A percentile compares a stretch with the other conserved stretches of the same genome.
These are phyloP conservation scores for Cyprinella venusta DNA, from an alignment of 2,797 vertebrate genomes.

Conservation along the genomic window DNA sequence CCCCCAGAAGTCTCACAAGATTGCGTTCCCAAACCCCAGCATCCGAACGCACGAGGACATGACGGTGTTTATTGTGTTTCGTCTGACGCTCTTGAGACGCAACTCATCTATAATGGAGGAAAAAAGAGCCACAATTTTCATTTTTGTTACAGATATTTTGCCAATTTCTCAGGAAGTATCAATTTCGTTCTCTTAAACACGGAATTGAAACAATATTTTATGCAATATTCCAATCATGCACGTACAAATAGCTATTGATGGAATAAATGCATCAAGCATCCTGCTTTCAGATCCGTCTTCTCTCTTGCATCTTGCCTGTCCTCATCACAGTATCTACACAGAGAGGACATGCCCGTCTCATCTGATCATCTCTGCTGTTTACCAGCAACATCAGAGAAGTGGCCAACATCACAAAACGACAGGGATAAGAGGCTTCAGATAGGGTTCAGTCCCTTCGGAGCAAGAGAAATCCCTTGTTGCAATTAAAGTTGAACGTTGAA, in stretches of 20 bases:
- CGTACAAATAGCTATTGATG: neutral
- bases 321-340: neutral
- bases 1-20: no score
- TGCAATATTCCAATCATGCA: neutral
- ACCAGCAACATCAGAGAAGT: slow-evolving; percentile 28
- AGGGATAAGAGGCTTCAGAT: neutral
- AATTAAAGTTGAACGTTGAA: slow-evolving; percentile 11
- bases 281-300: neutral
- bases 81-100: no score
- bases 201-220: neutral
- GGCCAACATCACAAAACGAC: slow-evolving; percentile 7
- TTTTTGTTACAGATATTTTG: no score
- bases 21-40: no score
- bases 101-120: no score
- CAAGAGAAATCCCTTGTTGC: neutral
- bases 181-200: no score
- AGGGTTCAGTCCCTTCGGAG: neutral
- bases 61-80: no score
- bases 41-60: no score
- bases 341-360: neutral
- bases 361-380: slow-evolving; percentile 13
- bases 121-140: no score
- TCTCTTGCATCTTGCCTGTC: neutral
- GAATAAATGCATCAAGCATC: neutral
- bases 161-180: no score